phyloP scores from a whole-genome alignment of 2,113 vertebrate species.

The Clupea harengus region DNA sequence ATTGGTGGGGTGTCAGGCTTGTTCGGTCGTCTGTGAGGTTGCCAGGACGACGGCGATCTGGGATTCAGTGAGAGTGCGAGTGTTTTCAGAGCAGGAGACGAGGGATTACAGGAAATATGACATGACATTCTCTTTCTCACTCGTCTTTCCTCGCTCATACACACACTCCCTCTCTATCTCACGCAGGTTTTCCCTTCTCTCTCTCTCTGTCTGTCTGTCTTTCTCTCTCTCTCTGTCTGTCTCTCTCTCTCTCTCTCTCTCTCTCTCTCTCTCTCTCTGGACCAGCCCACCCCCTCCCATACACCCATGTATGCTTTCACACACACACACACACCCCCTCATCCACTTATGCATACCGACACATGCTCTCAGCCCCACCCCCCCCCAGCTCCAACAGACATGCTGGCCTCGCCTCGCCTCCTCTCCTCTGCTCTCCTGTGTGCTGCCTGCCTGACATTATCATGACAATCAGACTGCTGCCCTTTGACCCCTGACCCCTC shows the following conservation, averaged over 20 bases:
- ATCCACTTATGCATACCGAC: not conserved
- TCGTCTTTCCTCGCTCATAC: not conserved
- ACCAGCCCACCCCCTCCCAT: slow-evolving; percentile 44
- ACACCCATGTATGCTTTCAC: not conserved
- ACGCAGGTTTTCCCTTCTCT: slow-evolving; percentile 11
- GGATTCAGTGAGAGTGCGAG: slow-evolving; percentile 56
- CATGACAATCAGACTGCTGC: slow-evolving; percentile 77
- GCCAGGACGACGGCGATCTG: slow-evolving; percentile 64
- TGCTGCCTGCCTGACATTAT: slow-evolving; percentile 74
- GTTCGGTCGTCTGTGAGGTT: slow-evolving; percentile 73
- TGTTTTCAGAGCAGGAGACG: slow-evolving; percentile 72
- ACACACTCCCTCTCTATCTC: slow-evolving; percentile 11
- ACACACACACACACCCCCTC: not conserved
- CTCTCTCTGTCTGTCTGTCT: not conserved
- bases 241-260: not conserved
- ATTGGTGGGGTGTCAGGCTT: slow-evolving; percentile 70
- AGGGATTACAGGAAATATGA: slow-evolving; percentile 81
- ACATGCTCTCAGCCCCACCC: slow-evolving; percentile 11
- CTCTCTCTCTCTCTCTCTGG: slow-evolving; percentile 19
- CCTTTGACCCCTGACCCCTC: slow-evolving; percentile 76
- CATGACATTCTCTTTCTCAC: slow-evolving; percentile 65
- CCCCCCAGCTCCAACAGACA: slow-evolving; percentile 16
- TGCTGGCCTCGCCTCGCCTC: slow-evolving; percentile 31
- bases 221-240: not conserved
- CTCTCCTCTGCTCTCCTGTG: slow-evolving; percentile 24